Base-by-base conservation (phyloP, 2,888 invertebrate species). In the Mactromeris polynyma region DNA sequence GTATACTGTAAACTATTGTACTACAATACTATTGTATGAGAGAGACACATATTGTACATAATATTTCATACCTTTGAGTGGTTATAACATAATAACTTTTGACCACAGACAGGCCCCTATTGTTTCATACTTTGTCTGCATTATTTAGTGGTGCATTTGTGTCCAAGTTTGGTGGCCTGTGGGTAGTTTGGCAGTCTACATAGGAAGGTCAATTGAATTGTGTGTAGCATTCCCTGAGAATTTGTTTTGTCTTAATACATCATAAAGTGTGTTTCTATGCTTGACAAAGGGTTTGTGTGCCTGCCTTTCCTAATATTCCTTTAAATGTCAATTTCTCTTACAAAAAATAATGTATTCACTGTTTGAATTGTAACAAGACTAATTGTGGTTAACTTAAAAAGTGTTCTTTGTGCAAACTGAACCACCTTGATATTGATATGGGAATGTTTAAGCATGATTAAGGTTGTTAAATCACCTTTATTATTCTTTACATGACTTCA, bases 341-440 rank as follows among this genome's bases (percentile, higher is more conserved):
- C 26, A 26, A 64, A 64, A 46, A 64, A 64, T 26, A 64, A 64
- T 26, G 58, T 64, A 26, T 64, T 64, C 26, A 64, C 58, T 64
- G 58, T 64, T 64, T 64, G 11, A 64, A 26, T n/a, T n/a, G 9
- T 26, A 26, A 2, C 58, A 64, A 64, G 58, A 64, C 58, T n/a
- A 26, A 64, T 64, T 64, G n/a, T 26, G 58, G 26, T 64, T 64
- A 9, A 64, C 58, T 64, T 0, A 26, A 64, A 64, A 26, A 64
- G n/a, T 26, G 26, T 26, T 26, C 26, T 64, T 64, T 64, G 58
- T 64, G 58, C 26, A n/a, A 17, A 46, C 46, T 46, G 14, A 46
- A 21, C 21, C 58, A 33, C 36, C 58, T 73, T 73, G 73, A 73
- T 73, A 73, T 73, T 73, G 73, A 73, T 73, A 73, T 26, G 3